A percentile compares a stretch with the other conserved stretches of the same genome.
Conservation (phyloP, 53 echinoderm and acorn worm genomes). For the Hippasteria phrygiana region DNA sequence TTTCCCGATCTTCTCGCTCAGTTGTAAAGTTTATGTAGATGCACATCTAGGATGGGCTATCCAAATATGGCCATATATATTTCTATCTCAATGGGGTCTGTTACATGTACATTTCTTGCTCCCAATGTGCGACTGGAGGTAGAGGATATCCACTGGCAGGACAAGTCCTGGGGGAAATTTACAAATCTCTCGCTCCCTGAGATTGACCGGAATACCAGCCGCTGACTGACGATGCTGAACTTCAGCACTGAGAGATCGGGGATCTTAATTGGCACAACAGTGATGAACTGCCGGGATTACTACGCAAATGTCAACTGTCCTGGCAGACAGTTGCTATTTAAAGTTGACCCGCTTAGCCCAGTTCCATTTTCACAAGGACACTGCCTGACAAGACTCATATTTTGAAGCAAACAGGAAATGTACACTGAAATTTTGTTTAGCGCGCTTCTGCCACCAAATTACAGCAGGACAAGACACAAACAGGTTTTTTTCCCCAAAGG, state of each 20-base stretch:
- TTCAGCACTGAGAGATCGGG: background rate
- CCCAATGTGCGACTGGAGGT: background rate
- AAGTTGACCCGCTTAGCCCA: background rate
- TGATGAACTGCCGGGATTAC: constrained; percentile 10
- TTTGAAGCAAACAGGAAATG: background rate
- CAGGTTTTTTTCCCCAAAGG: background rate
- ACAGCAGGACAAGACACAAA: background rate
- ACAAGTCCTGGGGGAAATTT: constrained; percentile 34
- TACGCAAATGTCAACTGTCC: constrained; percentile 9
- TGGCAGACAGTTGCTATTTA: background rate
- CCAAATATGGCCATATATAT: background rate
- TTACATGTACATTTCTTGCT: background rate
- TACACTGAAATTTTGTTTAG: background rate
- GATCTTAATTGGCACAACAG: constrained; percentile 8
- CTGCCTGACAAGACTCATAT: background rate
- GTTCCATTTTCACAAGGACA: no score
- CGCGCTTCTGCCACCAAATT: background rate
- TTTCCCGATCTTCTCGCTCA: background rate
- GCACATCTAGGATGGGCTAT: background rate
- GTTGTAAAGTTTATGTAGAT: background rate
- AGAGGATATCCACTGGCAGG: background rate
- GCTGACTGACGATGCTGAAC: constrained; percentile 6
- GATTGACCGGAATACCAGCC: background rate
- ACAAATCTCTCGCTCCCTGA: background rate
- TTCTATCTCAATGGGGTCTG: background rate